These are phyloP conservation scores for Octodon degus DNA, from an alignment of 2,113 vertebrate genomes.

Conservation along the genomic window DNA sequence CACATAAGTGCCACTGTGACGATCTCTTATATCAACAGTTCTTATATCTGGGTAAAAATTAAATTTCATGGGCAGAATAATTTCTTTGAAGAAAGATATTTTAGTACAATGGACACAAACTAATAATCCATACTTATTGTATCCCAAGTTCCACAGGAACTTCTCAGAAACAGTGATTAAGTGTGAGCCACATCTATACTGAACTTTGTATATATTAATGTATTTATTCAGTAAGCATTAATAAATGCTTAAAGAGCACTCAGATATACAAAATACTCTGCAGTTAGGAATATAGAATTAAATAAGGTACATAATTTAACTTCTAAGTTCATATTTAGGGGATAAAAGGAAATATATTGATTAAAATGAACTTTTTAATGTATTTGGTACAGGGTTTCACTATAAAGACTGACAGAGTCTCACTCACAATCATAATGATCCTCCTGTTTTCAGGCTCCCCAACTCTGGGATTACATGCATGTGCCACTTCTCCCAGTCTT, in stretches of 20 bases:
- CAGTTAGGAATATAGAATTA: neutral
- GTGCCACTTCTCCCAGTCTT: too few relatives aligned
- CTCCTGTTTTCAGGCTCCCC: too few relatives aligned
- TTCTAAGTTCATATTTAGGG: neutral
- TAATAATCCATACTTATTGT: neutral
- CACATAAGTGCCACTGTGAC: neutral
- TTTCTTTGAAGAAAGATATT: neutral
- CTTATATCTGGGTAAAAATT: neutral
- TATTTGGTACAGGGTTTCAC: too few relatives aligned
- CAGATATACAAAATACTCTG: neutral
- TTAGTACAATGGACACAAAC: neutral
- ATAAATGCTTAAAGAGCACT: neutral
- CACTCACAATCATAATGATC: too few relatives aligned
- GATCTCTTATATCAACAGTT: neutral
- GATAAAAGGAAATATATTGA: neutral
- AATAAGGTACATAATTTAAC: neutral
- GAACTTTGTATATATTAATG: neutral
- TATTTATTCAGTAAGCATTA: constrained; percentile 4
- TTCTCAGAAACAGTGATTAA: neutral
- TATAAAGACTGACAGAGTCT: too few relatives aligned
- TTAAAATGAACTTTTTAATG: neutral
- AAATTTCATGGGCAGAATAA: neutral
- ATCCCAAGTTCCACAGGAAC: neutral
- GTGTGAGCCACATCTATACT: neutral
- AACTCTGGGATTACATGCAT: too few relatives aligned